phyloP scores from a whole-genome alignment of 2,797 vertebrate genomes.

The Cirrhinus mrigala region DNA sequence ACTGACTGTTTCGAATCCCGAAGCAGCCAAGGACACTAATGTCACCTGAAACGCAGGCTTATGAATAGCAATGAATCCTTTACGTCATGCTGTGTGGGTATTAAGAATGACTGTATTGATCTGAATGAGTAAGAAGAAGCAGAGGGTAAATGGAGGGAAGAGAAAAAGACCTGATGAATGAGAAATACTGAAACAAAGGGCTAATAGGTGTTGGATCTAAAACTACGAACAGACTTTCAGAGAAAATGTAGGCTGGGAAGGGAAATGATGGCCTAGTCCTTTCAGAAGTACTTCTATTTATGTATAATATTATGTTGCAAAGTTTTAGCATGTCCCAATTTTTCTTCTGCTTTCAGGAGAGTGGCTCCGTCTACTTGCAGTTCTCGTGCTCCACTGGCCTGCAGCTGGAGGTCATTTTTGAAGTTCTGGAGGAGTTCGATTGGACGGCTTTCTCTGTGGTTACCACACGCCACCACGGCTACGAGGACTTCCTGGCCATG shows the following conservation, averaged over 20 bases:
- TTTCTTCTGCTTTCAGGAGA: constrained; percentile 79
- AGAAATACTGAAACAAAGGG: neutral
- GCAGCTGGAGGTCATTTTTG: constrained; percentile 94
- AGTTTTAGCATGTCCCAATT: neutral
- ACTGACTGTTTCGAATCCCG: constrained; percentile 25
- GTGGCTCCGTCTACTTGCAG: constrained; percentile 93
- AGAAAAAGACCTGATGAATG: neutral
- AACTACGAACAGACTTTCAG: neutral
- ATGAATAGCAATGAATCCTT: constrained; percentile 57
- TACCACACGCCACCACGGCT: constrained; percentile 90
- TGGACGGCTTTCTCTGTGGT: constrained; percentile 94
- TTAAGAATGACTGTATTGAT: constrained; percentile 50
- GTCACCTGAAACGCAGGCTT: constrained; percentile 51
- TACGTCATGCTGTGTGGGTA: constrained; percentile 49
- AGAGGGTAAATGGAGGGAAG: constrained; percentile 3
- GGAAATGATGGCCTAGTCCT: neutral
- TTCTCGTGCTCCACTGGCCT: constrained; percentile 91
- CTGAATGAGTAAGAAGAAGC: constrained; percentile 36
- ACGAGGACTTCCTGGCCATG: constrained; percentile 92
- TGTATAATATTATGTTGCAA: neutral
- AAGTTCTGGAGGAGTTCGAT: constrained; percentile 94
- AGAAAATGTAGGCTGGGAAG: neutral
- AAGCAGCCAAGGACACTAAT: constrained; percentile 61
- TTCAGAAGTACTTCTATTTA: neutral
- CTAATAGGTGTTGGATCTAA: neutral